These are phyloP conservation scores for Cryptotis parvus DNA, from an alignment of 2,113 vertebrate species.

Conservation along the genomic window DNA sequence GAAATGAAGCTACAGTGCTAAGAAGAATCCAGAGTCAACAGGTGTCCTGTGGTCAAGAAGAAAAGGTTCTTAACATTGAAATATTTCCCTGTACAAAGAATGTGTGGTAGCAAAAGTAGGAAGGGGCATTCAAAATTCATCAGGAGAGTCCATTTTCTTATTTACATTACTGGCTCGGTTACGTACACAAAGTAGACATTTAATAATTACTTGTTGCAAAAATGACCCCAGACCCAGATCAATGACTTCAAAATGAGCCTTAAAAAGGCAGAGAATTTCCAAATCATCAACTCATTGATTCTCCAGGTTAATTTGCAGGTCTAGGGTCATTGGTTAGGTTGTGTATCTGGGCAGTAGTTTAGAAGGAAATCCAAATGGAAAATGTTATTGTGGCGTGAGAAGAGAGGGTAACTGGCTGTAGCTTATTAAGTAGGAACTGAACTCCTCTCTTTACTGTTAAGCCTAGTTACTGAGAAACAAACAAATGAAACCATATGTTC, in stretches of 20 bases:
- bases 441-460: neutral
- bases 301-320: constrained; percentile 26
- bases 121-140: neutral
- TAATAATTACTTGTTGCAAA: neutral
- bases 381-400: neutral
- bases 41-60: no score
- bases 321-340: neutral
- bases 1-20: neutral
- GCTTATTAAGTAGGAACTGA: neutral
- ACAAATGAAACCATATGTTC: neutral
- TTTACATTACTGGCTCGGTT: neutral
- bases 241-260: constrained; percentile 15
- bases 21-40: neutral
- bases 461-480: neutral
- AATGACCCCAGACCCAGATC: neutral
- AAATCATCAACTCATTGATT: neutral
- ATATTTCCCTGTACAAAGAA: neutral
- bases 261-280: neutral
- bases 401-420: neutral
- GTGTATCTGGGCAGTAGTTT: neutral
- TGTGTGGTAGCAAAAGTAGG: neutral
- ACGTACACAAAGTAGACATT: neutral
- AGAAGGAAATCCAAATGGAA: neutral
- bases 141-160: neutral
- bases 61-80: neutral